phyloP scores from a whole-genome alignment of 2,113 vertebrate species.

The Diadophis punctatus region DNA sequence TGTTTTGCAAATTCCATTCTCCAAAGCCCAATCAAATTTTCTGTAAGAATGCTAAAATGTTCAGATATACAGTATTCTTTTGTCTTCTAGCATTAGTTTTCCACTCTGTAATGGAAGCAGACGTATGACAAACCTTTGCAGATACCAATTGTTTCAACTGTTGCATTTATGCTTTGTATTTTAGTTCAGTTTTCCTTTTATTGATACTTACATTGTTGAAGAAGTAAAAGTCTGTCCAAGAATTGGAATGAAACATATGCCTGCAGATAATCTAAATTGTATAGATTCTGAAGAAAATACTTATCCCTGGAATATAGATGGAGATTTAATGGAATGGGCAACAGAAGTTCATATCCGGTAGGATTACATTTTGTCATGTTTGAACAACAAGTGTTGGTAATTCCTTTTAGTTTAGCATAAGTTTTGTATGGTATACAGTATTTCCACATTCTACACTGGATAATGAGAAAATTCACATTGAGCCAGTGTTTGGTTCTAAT shows the following conservation, averaged over 20 bases:
- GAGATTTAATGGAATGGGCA: constrained; percentile 74
- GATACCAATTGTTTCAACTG: not conserved
- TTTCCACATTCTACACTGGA: not conserved
- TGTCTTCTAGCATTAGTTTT: not conserved
- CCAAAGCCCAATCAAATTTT: not conserved
- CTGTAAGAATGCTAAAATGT: not conserved
- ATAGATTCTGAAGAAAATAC: constrained; percentile 57
- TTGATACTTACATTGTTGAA: constrained; percentile 77
- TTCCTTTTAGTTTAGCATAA: not conserved
- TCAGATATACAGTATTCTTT: not conserved
- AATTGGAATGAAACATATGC: constrained; percentile 26
- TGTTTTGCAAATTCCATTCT: not conserved
- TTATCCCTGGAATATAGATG: constrained; percentile 82
- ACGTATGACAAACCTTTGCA: not conserved
- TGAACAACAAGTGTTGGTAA: not conserved
- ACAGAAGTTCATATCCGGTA: constrained; percentile 78
- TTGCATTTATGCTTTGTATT: constrained; percentile 49
- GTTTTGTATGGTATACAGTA: not conserved
- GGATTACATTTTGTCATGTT: constrained; percentile 8
- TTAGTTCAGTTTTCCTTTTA: constrained; percentile 83
- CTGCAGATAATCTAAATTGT: constrained; percentile 39
- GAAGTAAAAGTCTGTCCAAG: constrained; percentile 73
- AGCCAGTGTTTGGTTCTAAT: not conserved
- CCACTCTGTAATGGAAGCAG: not conserved
- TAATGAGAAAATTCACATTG: not conserved